Evolutionary conservation across 2,113 vertebrate genomes (phyloP), one percentile per base, ranked within the genome.

Genomic region (Orthonyx spaldingii): DNA sequence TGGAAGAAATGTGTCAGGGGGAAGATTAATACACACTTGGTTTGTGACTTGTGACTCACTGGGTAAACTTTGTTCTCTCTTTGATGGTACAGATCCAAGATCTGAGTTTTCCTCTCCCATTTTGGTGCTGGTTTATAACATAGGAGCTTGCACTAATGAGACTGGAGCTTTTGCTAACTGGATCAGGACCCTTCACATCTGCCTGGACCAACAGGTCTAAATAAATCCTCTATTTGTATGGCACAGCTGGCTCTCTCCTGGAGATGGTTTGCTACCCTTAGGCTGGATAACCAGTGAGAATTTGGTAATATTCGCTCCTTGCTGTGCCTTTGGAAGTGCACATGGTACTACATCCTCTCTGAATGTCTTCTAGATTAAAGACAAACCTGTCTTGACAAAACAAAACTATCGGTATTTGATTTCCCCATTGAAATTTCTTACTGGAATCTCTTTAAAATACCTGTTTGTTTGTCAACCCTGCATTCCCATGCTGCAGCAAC

Each of bases 11-110:
- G 79, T 87, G 85, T 90, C 96, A 93, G 93, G 75, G 46, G 4
- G 10, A 95, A 96, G 87, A 97, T 86, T 94, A 95, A 66, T 84
- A 85, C 72, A 60, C 60, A 47, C 93, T 94, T 81, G 52, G 94
- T 95, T 96, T 88, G 95, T 87, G 94, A 95, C 89, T 97, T 94
- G 89, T 96, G 94, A 97, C 94, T 96, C 96, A 96, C 81, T 89
- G 84, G 46, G 81, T 91, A 89, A 97, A 95, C 94, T 94, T 93
- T 4, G 7, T 91, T 95, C 94, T 94, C 66, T 92, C 86, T 94
- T 93, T 91, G 91, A 68, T 96, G 93, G 86, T 87, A 78, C 33
- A 3, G 57, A 93, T 95, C 94, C 95, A 96, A 89, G 53, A 52
- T 93, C 74, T 85, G 89, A 28, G 16, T 89, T 94, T 91, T 75